phyloP scores from a whole-genome alignment of 2,888 invertebrate genomes.

The Agriopis marginaria region DNA sequence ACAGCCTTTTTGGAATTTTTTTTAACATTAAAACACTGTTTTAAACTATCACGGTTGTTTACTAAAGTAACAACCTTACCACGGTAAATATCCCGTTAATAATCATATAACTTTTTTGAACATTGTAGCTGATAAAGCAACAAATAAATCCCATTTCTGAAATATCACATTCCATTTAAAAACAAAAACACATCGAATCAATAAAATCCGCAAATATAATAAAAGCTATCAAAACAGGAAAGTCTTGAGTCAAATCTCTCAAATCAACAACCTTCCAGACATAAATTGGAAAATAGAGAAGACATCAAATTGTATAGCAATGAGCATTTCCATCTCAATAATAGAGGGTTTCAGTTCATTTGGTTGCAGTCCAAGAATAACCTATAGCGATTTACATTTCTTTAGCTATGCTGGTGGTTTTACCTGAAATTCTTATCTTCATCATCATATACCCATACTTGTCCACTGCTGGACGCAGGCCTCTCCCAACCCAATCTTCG shows the following conservation, averaged over 20 bases:
- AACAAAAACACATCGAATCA: slow-evolving; percentile 15
- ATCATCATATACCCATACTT: too few relatives aligned
- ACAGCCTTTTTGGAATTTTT: too few relatives aligned
- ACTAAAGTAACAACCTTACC: too few relatives aligned
- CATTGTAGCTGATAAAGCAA: background rate
- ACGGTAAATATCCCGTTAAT: too few relatives aligned
- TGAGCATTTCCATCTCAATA: slow-evolving; percentile 70
- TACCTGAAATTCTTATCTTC: background rate
- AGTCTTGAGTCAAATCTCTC: slow-evolving; percentile 28
- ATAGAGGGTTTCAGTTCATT: slow-evolving; percentile 73
- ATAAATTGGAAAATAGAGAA: slow-evolving; percentile 42
- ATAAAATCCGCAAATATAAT: slow-evolving; percentile 23
- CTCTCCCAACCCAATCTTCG: too few relatives aligned
- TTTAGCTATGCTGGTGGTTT: background rate
- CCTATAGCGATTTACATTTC: background rate
- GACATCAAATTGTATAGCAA: slow-evolving; percentile 56
- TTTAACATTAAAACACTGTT: too few relatives aligned
- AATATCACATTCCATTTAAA: background rate
- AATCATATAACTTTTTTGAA: too few relatives aligned
- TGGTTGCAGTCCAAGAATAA: slow-evolving; percentile 34
- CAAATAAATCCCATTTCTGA: background rate
- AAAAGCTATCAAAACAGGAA: slow-evolving; percentile 28
- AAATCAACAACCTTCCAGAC: slow-evolving; percentile 35
- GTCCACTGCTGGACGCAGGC: too few relatives aligned
- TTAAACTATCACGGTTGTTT: too few relatives aligned